Evolutionary conservation across 2,888 invertebrate genomes (phyloP).

Genomic region (Ephialtes manifestator): DNA sequence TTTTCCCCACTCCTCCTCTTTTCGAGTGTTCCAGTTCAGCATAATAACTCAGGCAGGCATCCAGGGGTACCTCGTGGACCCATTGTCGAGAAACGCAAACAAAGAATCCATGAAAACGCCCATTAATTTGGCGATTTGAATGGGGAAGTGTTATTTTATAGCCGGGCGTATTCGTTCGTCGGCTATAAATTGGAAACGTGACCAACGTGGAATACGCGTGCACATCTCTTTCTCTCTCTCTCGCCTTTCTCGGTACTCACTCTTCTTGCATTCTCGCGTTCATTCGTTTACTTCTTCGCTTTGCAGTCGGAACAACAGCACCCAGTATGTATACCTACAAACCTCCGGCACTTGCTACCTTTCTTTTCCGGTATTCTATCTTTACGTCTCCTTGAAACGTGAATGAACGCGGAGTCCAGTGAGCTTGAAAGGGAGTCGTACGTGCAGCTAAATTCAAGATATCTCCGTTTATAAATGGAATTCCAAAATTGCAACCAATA

Average conservation of each 20-base stretch:
- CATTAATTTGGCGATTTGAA: conserved; percentile 84
- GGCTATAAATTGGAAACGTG: conserved; percentile 79
- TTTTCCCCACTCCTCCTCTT: conserved; percentile 46
- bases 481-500: conserved; percentile 1
- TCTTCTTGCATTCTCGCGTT: conserved; percentile 46
- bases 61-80: conserved; percentile 63
- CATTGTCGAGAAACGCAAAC: conserved; percentile 79
- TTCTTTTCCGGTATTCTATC: conserved; percentile 35
- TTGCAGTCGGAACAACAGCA: conserved; percentile 16
- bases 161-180: conserved; percentile 77
- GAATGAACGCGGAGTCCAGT: conserved; percentile 9
- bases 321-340: neutral
- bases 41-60: conserved; percentile 78
- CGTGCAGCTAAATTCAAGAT: neutral
- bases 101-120: conserved; percentile 83
- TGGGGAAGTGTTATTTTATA: conserved; percentile 84
- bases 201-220: conserved; percentile 70
- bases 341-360: conserved; percentile 22
- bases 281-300: conserved; percentile 50
- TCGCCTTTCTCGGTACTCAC: conserved; percentile 46
- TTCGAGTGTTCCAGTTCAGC: conserved; percentile 75
- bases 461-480: conserved; percentile 8
- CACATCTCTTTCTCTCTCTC: conserved; percentile 32
- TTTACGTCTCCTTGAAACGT: conserved; percentile 19
- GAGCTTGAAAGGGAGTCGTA: neutral